These are phyloP conservation scores for Synchiropus splendidus DNA, from an alignment of 2,113 vertebrate species.

Conservation along the genomic window DNA sequence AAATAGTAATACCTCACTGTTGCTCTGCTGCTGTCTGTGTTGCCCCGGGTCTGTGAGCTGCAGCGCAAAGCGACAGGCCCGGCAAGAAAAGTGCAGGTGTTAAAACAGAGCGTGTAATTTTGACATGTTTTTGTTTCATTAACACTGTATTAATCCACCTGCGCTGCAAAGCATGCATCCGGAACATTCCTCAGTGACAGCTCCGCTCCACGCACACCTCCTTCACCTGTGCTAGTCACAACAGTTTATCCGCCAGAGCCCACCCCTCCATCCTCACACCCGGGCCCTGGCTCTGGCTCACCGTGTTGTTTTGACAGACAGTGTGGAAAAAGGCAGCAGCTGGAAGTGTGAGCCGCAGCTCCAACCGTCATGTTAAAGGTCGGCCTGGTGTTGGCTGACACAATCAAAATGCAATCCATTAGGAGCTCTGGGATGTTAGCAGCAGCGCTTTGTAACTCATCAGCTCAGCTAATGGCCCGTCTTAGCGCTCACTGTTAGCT, in stretches of 20 bases:
- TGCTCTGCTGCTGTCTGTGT: too few species aligned
- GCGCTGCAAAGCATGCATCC: constrained; percentile 31
- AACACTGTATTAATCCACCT: constrained; percentile 65
- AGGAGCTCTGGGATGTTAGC: constrained; percentile 65
- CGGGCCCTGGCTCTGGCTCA: constrained; percentile 8
- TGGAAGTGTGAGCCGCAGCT: constrained; percentile 49
- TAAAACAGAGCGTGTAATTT: constrained; percentile 31
- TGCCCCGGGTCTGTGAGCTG: constrained; percentile 18
- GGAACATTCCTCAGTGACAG: constrained; percentile 60
- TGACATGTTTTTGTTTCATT: constrained; percentile 70
- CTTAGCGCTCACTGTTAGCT: constrained; percentile 45
- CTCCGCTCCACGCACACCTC: constrained; percentile 51
- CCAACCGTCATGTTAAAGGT: constrained; percentile 59
- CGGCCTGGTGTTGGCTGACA: constrained; percentile 53
- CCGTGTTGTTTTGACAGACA: constrained; percentile 72
- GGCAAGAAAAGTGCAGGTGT: constrained; percentile 42
- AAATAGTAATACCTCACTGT: constrained; percentile 34
- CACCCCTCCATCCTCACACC: constrained; percentile 7
- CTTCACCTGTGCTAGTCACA: constrained; percentile 65
- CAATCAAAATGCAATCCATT: constrained; percentile 74
- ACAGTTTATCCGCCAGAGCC: constrained; percentile 32
- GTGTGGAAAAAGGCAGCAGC: constrained; percentile 65
- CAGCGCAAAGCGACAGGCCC: constrained; percentile 17
- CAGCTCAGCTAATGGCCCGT: constrained; percentile 63
- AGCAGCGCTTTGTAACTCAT: constrained; percentile 64